These are phyloP conservation scores for Autographa pulchrina DNA, from an alignment of 2,888 invertebrate genomes.

Conservation along the genomic window DNA sequence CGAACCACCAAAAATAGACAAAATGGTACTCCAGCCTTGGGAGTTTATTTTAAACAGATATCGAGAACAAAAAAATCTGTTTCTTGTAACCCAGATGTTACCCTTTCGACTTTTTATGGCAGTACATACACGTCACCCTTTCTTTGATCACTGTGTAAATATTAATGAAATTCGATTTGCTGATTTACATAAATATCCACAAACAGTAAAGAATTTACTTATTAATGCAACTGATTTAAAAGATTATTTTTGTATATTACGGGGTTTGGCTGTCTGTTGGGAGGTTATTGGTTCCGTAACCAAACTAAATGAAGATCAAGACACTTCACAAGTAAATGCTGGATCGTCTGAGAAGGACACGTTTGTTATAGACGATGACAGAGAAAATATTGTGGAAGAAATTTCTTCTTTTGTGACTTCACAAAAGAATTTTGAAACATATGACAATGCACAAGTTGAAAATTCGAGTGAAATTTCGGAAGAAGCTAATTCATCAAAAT, in stretches of 20 bases:
- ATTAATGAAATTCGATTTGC: constrained; percentile 77
- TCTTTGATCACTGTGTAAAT: constrained; percentile 77
- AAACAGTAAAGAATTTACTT: constrained; percentile 79
- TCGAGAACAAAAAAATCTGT: constrained; percentile 76
- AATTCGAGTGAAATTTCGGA: constrained; percentile 23
- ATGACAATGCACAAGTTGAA: not conserved
- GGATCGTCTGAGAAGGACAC: constrained; percentile 27
- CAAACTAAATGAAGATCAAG: constrained; percentile 66
- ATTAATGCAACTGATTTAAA: constrained; percentile 74
- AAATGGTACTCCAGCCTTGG: constrained; percentile 78
- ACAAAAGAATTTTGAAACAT: not conserved
- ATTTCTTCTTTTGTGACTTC: constrained; percentile 11
- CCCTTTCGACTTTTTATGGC: constrained; percentile 82
- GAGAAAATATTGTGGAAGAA: constrained; percentile 15
- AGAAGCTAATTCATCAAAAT: constrained; percentile 76
- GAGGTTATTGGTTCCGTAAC: constrained; percentile 81
- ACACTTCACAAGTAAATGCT: constrained; percentile 20
- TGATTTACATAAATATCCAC: constrained; percentile 78
- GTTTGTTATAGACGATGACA: not conserved
- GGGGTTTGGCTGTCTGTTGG: constrained; percentile 81
- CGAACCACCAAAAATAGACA: constrained; percentile 73
- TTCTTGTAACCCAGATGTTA: constrained; percentile 72
- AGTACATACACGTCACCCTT: constrained; percentile 67
- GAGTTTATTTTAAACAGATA: constrained; percentile 80
- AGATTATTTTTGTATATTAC: constrained; percentile 81